Base-by-base conservation (phyloP, 2,113 vertebrate genomes). In the Odontophorus gujanensis region DNA sequence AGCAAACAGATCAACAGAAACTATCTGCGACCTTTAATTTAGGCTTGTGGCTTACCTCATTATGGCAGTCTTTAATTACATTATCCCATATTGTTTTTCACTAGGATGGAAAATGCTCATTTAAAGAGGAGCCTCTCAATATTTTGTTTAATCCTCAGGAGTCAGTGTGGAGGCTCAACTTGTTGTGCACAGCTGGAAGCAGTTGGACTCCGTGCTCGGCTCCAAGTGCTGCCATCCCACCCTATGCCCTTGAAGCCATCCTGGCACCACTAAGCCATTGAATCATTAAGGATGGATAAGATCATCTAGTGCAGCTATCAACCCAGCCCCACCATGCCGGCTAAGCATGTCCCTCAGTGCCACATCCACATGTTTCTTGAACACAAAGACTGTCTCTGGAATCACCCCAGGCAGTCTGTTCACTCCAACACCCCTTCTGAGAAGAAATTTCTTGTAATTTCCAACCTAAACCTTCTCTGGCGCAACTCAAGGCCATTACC, bases 61-160 rank as follows among this genome's bases (percentile, higher is more conserved):
- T 8, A 57, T 0, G 7, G 4, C 1, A 28, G 61, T 30, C 47
- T 89, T 83, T 93, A 78, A 90, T 86, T 79, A 86, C 88, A n/a
- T 0, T 43, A 30, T 22, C 69, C 28, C 69, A 1, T 57, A 30
- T 7, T 58, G 87, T n/a, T 79, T 89, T 81, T 6, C 94, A 72
- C 43, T 0, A 25, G 32, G 22, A 47, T 6, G 59, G 28, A 26
- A 15, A 9, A 2, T 58, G 16, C 83, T 3, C 21, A 0, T 32
- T 4, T 9, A 4, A 3, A 3, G 17, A 16, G 18, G 11, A 4
- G 13, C 68, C 20, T 19, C 45, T 14, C 34, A 0, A 2, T 7
- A 4, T 0, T 9, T 11, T 14, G 1, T 3, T 7, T 3, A 8
- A 9, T 4, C 50, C 2, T 14, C 8, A 3, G 4, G 8, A 6